Evolutionary conservation across 2,797 vertebrate species (phyloP), one percentile per base, ranked within the genome.

Genomic region (Ambastaia sidthimunki): DNA sequence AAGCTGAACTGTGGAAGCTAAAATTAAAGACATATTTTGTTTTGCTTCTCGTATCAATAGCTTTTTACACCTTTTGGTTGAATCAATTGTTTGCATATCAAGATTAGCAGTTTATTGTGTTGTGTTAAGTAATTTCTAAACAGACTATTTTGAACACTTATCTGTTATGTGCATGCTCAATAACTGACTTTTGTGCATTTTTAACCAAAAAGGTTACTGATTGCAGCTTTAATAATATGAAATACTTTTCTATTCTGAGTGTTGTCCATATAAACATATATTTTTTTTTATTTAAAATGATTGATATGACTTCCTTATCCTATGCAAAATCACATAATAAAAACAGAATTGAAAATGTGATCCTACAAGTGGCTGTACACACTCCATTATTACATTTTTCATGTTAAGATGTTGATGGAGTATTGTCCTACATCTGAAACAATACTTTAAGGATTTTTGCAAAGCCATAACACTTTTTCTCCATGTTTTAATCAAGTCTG

Each of bases 1-100:
- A 47, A 47, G 66, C 31, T 74, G 44, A 68, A 72, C 52, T 85
- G 76, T 78, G 74, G 81, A 48, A 50, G 80, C 52, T 81, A 41
- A 74, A 81, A 78, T 78, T 44, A 10, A 54, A 82, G 66, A 75
- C 60, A 82, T 23, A 12, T 3, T 19, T 21, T 9, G n/a, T 21
- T 21, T 57, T 21, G 54, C 19, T 23, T 15, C 13, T 59, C 25
- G 1, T 25, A 25, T 59, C 23, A 0, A 59, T 25, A 11, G 23
- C 2, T 1, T 25, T 59, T 25, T 59, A 59, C 23, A 59, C 12
- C n/a, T 21, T 21, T 57, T 57, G n/a, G n/a, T 55, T 55, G n/a
- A 19, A 55, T 55, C 7, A 55, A 11, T 3, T 15, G 15, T 1
- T 4, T 7, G 52, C n/a, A 55, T 55, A 37, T 55, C 3, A 55